Conservation (phyloP, 2,113 vertebrate species). For the Hypocryptadius cinnamomeus region DNA sequence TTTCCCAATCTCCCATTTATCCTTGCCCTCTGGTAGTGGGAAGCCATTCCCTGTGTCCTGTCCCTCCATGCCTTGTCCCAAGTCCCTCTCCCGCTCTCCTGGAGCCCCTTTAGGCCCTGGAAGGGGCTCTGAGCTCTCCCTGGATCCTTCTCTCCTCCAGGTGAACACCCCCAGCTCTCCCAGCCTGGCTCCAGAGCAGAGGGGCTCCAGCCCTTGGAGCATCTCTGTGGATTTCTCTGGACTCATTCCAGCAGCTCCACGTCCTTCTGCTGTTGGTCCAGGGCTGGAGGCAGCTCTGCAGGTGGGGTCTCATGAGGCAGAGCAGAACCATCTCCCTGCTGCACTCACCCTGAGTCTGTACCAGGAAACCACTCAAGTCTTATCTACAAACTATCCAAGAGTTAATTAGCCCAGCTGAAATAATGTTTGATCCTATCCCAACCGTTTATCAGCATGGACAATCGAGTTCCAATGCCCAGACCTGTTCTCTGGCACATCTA, state of each 20-base stretch:
- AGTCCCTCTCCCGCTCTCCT: background rate
- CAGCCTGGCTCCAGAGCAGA: background rate
- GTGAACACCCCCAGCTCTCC: background rate
- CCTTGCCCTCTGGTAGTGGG: background rate
- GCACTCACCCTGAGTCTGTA: background rate
- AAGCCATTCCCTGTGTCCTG: background rate
- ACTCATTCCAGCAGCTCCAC: rapidly evolving
- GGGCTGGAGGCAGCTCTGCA: background rate
- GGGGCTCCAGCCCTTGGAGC: background rate
- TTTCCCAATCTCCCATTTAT: background rate
- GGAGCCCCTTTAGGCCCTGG: background rate
- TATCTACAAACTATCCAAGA: background rate
- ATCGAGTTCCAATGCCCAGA: background rate
- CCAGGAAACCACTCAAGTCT: background rate
- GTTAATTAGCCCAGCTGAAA: background rate
- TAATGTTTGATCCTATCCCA: background rate
- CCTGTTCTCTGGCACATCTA: background rate
- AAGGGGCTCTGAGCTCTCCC: background rate
- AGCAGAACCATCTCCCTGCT: background rate
- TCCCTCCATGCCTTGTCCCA: background rate
- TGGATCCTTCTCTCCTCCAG: background rate
- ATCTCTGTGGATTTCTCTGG: rapidly evolving
- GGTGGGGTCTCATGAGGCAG: background rate
- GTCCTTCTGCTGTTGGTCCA: rapidly evolving
- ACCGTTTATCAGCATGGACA: background rate